Conservation (phyloP, 2,797 vertebrate genomes). For the Sebastolobus altivelis region DNA sequence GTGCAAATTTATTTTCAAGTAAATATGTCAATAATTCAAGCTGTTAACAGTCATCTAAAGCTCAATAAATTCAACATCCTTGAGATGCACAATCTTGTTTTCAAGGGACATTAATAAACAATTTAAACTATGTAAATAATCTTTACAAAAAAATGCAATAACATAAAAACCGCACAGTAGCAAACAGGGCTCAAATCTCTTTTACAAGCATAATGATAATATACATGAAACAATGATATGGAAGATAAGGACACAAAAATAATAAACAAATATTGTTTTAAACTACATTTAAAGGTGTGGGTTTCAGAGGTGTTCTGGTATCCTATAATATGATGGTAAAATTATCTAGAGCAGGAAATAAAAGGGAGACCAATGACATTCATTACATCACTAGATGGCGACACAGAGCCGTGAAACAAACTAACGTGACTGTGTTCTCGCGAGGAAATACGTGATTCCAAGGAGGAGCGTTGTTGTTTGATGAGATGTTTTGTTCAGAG, state of each 20-base stretch:
- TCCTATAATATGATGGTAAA: neutral
- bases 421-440: neutral
- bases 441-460: neutral
- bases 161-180: neutral
- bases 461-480: neutral
- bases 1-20: neutral
- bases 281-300: neutral
- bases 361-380: neutral
- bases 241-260: neutral
- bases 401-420: neutral
- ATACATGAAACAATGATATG: neutral
- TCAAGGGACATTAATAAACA: neutral
- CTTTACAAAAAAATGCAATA: neutral
- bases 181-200: neutral
- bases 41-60: neutral
- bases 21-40: neutral
- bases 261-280: neutral
- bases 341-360: neutral
- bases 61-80: neutral
- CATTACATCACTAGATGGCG: slow-evolving; percentile 40
- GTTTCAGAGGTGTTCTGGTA: neutral
- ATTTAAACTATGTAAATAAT: neutral
- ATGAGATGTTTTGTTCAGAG: no score
- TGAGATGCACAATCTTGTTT: neutral
- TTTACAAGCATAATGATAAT: neutral